Conservation (phyloP, 2,888 invertebrate species). For the Hirtodrosophila trivittata region DNA sequence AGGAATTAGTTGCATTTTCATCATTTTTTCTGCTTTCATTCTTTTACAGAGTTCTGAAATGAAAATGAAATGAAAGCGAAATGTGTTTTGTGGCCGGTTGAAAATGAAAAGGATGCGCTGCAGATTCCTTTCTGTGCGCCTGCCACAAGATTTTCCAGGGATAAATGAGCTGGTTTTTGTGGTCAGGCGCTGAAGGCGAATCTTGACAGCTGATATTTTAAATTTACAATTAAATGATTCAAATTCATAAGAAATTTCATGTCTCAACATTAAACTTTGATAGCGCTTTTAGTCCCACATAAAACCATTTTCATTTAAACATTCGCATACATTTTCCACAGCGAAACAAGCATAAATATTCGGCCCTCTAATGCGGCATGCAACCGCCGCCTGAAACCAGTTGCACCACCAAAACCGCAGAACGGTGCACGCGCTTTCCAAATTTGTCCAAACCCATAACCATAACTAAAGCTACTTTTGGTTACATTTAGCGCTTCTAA, state of each 20-base stretch:
- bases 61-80: slow-evolving; percentile 74
- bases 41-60: slow-evolving; percentile 51
- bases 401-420: slow-evolving; percentile 44
- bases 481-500: no score
- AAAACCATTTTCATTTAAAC: no score
- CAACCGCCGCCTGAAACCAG: slow-evolving; percentile 31
- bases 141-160: slow-evolving; percentile 74
- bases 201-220: slow-evolving; percentile 56
- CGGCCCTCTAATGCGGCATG: slow-evolving; percentile 8
- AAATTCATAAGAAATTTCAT: no score
- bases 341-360: slow-evolving; percentile 6
- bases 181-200: slow-evolving; percentile 52
- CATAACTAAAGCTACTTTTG: no score
- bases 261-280: no score
- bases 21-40: slow-evolving; percentile 58
- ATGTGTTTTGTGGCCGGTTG: slow-evolving; percentile 72
- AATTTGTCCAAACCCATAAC: neutral
- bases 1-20: slow-evolving; percentile 79
- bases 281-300: no score
- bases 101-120: slow-evolving; percentile 75
- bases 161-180: slow-evolving; percentile 77
- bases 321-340: no score
- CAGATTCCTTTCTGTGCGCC: slow-evolving; percentile 52
- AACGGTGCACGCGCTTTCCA: slow-evolving; percentile 11
- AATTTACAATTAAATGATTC: slow-evolving; percentile 3